phyloP scores from a whole-genome alignment of 2,797 vertebrate genomes.

The Rhodeus uyekii region DNA sequence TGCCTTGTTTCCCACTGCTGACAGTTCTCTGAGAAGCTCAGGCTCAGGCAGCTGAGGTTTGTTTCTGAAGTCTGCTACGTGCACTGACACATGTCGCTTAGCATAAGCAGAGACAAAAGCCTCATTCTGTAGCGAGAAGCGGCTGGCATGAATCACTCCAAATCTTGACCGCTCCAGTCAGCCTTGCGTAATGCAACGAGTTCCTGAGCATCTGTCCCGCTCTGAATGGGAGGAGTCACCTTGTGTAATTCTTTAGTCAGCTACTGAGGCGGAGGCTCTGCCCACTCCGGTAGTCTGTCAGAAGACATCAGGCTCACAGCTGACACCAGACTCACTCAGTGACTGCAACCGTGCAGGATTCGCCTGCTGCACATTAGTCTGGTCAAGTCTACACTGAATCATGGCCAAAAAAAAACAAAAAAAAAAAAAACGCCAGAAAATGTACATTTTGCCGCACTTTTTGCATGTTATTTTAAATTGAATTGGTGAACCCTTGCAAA shows the following conservation, averaged over 20 bases:
- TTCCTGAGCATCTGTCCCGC: constrained; percentile 51
- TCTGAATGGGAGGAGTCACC: constrained; percentile 52
- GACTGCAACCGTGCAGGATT: constrained; percentile 33
- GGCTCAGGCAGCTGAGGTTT: constrained; percentile 61
- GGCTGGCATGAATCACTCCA: constrained; percentile 63
- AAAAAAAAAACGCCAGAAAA: neutral
- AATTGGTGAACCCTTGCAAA: neutral
- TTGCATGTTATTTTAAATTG: neutral
- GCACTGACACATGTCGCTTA: constrained; percentile 75
- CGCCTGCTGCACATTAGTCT: constrained; percentile 35
- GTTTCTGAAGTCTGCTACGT: constrained; percentile 66
- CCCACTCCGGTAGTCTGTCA: constrained; percentile 61
- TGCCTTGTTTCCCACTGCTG: constrained; percentile 4
- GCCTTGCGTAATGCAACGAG: constrained; percentile 61
- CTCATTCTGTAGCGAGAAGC: constrained; percentile 64
- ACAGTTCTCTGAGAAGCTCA: constrained; percentile 56
- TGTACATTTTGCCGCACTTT: neutral
- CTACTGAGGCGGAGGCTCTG: constrained; percentile 36
- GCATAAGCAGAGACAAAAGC: constrained; percentile 64
- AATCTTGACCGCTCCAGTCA: constrained; percentile 63
- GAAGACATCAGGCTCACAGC: constrained; percentile 59
- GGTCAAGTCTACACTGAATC: neutral
- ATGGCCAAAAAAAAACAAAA: neutral
- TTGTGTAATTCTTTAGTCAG: constrained; percentile 35
- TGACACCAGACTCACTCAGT: constrained; percentile 50